These are phyloP conservation scores for Tiphia femorata DNA, from an alignment of 2,888 invertebrate genomes.

Conservation along the genomic window DNA sequence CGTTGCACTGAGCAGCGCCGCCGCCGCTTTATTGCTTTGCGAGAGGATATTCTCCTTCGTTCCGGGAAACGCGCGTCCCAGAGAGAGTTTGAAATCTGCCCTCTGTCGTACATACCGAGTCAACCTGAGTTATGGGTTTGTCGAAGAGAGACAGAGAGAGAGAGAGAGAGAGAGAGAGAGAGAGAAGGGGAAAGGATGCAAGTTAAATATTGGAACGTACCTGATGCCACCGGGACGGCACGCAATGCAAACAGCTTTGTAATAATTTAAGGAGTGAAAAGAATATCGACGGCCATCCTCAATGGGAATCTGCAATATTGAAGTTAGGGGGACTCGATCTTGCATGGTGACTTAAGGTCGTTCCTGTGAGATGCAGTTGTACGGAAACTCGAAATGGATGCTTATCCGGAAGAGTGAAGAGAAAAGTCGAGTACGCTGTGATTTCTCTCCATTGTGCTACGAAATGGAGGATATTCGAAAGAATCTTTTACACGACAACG, in stretches of 20 bases:
- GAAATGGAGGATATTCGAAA: no score
- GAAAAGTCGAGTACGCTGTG: conserved; percentile 5
- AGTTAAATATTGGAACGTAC: no score
- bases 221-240: no score
- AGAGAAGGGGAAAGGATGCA: background rate
- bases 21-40: no score
- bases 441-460: background rate
- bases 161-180: background rate
- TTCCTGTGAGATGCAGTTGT: conserved; percentile 27
- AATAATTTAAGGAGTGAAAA: conserved; percentile 40
- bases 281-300: conserved; percentile 39
- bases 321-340: conserved; percentile 43
- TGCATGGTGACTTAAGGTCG: conserved; percentile 32
- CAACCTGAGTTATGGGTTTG: background rate
- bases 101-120: no score
- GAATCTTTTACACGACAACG: no score
- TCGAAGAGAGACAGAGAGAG: background rate
- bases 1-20: no score
- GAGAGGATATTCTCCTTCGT: no score
- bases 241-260: conserved; percentile 28
- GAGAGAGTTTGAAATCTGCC: no score
- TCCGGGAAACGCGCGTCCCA: no score
- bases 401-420: conserved; percentile 14
- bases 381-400: conserved; percentile 27
- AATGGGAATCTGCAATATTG: conserved; percentile 35